Evolutionary conservation across 2,113 vertebrate species (phyloP), one percentile per base, ranked within the genome.

Genomic region (Hymenochirus boettgeri): DNA sequence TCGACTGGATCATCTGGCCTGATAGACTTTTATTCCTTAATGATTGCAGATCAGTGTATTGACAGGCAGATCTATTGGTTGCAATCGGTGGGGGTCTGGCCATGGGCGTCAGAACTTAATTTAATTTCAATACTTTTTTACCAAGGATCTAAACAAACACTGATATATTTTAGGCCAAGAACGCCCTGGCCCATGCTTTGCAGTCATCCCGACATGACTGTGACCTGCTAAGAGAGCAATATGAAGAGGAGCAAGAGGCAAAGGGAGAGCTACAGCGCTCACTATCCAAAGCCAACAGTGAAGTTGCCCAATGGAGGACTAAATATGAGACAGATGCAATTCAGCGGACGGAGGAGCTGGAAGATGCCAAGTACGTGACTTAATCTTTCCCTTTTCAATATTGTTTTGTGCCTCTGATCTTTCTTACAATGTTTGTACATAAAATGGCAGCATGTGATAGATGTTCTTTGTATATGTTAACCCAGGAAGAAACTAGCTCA

Each of bases 401-500:
- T 35, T 8, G 2, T 35, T 11, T 3, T 35, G 10, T 35, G 3
- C 4, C 46, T 22, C 19, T 19, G 12, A 42, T 24, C 3, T 25
- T 1, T 55, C 19, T 19, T 18, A 18, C 17, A 3, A 29, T 7
- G 29, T 5, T 45, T 26, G 7, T n/a, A n/a, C n/a, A n/a, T n/a
- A n/a, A n/a, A n/a, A n/a, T 11, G 10, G 33, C 33, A 35, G 27
- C 46, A 2, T 52, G 4, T 24, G 7, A 11, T 5, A 27, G 0
- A 1, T 47, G 25, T 60, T 19, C 71, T 45, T 22, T 23, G 2
- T 18, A 8, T 21, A 21, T 48, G 6, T 5, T 48, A 57, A 29
- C 73, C 69, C 66, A 93, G 91, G 82, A 93, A 92, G 75, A 94
- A 92, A 71, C 81, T 94, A 52, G 92, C 90, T 61, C 92, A 94